A percentile compares a stretch with the other conserved stretches of the same genome.
These are phyloP conservation scores for Strongylocentrotus purpuratus DNA, from an alignment of 35 echinoderm and acorn worm species.

Conservation along the genomic window DNA sequence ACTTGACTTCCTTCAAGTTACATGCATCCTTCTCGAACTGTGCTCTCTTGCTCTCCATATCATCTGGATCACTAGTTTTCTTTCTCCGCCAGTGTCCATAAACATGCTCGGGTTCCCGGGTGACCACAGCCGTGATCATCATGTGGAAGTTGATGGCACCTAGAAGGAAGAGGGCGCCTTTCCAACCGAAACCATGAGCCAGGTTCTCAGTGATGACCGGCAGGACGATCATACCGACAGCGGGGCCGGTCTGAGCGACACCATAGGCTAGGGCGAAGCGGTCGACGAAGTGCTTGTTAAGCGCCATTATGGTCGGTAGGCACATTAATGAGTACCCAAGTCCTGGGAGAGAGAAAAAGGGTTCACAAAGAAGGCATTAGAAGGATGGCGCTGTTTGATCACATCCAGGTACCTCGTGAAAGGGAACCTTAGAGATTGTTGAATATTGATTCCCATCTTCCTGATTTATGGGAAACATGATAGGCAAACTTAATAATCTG, in stretches of 20 bases:
- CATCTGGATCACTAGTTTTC: neutral
- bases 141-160: slow-evolving; percentile 53
- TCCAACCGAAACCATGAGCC: slow-evolving; percentile 44
- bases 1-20: neutral
- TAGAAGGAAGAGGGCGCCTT: slow-evolving; percentile 53
- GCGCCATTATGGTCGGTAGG: slow-evolving; percentile 41
- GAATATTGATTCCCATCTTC: too few species aligned
- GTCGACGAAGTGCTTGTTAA: slow-evolving; percentile 42
- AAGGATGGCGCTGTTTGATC: neutral
- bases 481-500: too few species aligned
- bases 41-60: neutral
- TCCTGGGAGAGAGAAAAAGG: slow-evolving; percentile 37
- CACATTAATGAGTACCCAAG: slow-evolving; percentile 45
- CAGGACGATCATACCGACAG: slow-evolving; percentile 59
- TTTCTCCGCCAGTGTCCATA: neutral
- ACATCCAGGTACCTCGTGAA: too few species aligned
- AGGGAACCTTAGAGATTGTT: too few species aligned
- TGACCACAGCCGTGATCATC: slow-evolving; percentile 32
- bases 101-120: neutral
- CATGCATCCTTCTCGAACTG: neutral
- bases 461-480: too few species aligned
- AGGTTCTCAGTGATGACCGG: slow-evolving; percentile 42
- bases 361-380: neutral
- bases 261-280: slow-evolving; percentile 53
- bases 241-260: slow-evolving; percentile 26